Evolutionary conservation across 1,140 invertebrate species (phyloP), one percentile per base, ranked within the genome.

Genomic region (Fopius arisanus): DNA sequence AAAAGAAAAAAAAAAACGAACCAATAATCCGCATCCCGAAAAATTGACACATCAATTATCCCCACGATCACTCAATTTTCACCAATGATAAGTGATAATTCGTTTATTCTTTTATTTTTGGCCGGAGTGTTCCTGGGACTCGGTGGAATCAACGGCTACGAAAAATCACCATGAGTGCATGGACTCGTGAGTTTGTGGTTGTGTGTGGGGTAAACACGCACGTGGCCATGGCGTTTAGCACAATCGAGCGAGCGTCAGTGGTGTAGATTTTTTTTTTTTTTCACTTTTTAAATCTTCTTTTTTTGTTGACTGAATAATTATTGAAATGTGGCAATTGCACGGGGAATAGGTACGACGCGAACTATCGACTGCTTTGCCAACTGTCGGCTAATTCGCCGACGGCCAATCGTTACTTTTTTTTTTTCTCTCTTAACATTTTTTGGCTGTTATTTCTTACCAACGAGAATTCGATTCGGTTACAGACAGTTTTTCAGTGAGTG

Each of bases 361-460:
- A 33, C 62, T 65, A 33, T 65, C 28, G 26, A 65, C 62, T 65
- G 62, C 29, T 65, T 65, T 65, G 62, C 62, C 62, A 65, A 65
- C 62, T 65, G 62, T 65, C 62, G 62, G 62, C 62, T 65, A 65
- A 65, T 31, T 12, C n/a, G 7, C 54, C 54, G 12, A 62, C 12
- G 23, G 54, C 28, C 14, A 10, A 65, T 26, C 23, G 29, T 14
- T 65, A 3, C 12, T 65, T 65, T 4, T 59, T 28, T 3, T 59
- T 2, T 12, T n/a, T 3, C 3, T 19, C 10, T n/a, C 33, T 33
- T 65, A 59, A 4, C 19, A 10, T 5, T 28, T 26, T 59, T 59
- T 59, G 21, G 4, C 26, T 59, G 21, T 59, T 59, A 1, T 4
- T 59, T 59, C 21, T 4, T 59, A 4, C 4, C 4, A 59, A 37